These are phyloP conservation scores for Eudasyphora cyanicolor DNA, from an alignment of 2,888 invertebrate species.

Conservation along the genomic window DNA sequence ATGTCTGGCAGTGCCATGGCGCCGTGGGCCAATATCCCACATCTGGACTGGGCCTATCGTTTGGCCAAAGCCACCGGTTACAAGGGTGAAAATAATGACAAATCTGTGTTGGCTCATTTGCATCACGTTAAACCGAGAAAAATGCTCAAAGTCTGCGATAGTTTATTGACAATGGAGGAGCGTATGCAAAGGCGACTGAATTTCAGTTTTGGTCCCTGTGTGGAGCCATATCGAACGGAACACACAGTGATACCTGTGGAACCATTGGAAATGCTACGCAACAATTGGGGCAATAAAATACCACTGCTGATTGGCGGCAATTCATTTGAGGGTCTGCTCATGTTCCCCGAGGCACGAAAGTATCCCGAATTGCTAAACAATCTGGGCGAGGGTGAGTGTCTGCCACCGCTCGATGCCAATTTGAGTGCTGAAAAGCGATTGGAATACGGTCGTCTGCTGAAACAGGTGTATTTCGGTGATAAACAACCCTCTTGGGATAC, in stretches of 20 bases:
- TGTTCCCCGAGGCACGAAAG: conserved; percentile 76
- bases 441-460: conserved; percentile 78
- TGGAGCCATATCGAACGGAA: conserved; percentile 75
- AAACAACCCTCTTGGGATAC: conserved; percentile 76
- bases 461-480: conserved; percentile 80
- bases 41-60: conserved; percentile 73
- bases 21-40: conserved; percentile 76
- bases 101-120: conserved; percentile 77
- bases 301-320: conserved; percentile 78
- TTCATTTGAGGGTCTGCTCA: conserved; percentile 77
- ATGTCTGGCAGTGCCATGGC: conserved; percentile 77
- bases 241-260: conserved; percentile 76
- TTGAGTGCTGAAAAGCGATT: conserved; percentile 72
- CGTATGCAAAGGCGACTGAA: conserved; percentile 73
- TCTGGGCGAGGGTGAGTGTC: conserved; percentile 74
- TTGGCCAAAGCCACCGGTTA: conserved; percentile 78
- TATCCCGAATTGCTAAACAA: conserved; percentile 74
- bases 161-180: conserved; percentile 76
- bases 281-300: conserved; percentile 77
- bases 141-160: conserved; percentile 76
- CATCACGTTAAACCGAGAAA: conserved; percentile 74
- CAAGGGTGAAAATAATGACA: conserved; percentile 75
- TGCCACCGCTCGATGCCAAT: conserved; percentile 76
- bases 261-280: conserved; percentile 77
- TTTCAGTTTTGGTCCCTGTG: conserved; percentile 76